Evolutionary conservation across 2,888 invertebrate genomes (phyloP).

Genomic region (Drosophila nr. perissopoda): DNA sequence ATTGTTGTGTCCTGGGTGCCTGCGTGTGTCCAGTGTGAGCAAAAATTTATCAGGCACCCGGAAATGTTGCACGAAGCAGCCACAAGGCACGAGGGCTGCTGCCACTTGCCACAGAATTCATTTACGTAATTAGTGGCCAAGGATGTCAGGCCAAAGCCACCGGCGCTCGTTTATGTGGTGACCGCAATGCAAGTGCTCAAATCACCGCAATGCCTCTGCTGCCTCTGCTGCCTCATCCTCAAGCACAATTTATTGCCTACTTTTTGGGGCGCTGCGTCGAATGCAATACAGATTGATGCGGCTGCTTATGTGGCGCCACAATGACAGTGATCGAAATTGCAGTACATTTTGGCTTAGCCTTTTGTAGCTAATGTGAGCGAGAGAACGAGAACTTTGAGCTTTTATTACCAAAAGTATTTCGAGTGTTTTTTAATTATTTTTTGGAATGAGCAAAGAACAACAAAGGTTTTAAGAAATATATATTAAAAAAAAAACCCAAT

Average conservation of each 20-base stretch:
- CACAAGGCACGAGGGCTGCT: constrained; percentile 27
- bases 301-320: constrained; percentile 4
- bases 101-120: constrained; percentile 63
- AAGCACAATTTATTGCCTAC: constrained; percentile 47
- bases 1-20: constrained; percentile 55
- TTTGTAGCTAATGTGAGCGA: neutral
- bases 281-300: constrained; percentile 27
- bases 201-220: constrained; percentile 59
- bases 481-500: neutral
- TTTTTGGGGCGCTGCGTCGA: constrained; percentile 24
- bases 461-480: neutral
- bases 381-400: neutral
- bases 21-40: constrained; percentile 29
- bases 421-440: neutral
- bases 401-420: neutral
- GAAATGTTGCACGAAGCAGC: constrained; percentile 40
- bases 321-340: constrained; percentile 20
- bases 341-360: constrained; percentile 4
- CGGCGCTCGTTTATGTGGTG: constrained; percentile 42
- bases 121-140: constrained; percentile 77
- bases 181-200: constrained; percentile 66
- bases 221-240: neutral
- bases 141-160: constrained; percentile 37
- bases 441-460: neutral
- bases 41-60: constrained; percentile 67